phyloP scores from a whole-genome alignment of 2,888 invertebrate species.

The Rapana venosa region DNA sequence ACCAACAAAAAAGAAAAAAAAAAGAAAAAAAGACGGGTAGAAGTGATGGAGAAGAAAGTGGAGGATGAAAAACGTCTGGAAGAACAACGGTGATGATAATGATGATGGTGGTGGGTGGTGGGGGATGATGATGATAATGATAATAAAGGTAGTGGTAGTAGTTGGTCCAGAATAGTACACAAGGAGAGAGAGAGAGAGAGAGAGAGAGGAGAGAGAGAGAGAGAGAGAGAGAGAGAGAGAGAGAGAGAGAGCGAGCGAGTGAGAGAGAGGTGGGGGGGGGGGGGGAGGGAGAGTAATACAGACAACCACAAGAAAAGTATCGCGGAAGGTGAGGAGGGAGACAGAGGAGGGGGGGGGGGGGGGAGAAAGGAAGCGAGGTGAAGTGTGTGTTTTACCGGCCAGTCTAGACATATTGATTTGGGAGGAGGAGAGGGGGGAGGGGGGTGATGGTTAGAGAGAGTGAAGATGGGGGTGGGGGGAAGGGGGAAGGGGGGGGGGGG shows the following conservation, averaged over 20 bases:
- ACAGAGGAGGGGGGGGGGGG: neutral
- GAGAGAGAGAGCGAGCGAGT: neutral
- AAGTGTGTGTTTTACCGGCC: conserved; percentile 27
- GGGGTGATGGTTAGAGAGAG: no score
- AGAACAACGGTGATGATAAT: neutral
- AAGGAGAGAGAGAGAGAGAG: neutral
- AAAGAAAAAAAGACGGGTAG: neutral
- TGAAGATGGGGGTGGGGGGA: no score
- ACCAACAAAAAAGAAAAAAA: no score
- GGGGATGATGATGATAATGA: neutral
- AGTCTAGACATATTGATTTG: conserved; percentile 18
- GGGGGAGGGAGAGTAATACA: neutral
- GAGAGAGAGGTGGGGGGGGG: neutral
- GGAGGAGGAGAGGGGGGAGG: neutral
- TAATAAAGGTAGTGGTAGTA: neutral
- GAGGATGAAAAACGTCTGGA: neutral
- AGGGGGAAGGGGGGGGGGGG: no score
- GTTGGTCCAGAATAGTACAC: neutral
- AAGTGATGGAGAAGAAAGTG: neutral
- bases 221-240: conserved; percentile 3
- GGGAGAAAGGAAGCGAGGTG: conserved; percentile 1
- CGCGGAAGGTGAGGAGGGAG: neutral
- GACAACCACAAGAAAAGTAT: neutral
- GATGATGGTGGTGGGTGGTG: neutral
- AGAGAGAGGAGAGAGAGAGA: neutral